Evolutionary conservation across 2,888 invertebrate genomes (phyloP), one percentile per base, ranked within the genome.

Genomic region (Eustalomyia histrio): DNA sequence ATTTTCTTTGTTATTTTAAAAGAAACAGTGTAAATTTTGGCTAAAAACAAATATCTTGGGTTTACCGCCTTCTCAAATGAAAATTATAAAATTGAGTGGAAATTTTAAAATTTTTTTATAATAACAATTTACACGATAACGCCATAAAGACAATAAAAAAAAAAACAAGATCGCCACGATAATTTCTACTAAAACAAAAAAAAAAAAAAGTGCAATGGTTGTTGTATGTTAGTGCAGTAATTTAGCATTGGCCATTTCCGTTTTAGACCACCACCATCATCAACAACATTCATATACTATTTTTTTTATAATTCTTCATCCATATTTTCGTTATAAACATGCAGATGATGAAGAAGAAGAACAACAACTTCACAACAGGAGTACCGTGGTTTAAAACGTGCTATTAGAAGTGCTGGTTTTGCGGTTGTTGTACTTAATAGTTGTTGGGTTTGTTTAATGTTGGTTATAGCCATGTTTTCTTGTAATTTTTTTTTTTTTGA

Each of bases 121-220:
- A 79, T 68, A 79, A 79, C 39, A 74, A 79, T 79, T 79, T 74
- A 64, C 73, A 79, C 74, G 79, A 64, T 69, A 75, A 69, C 69
- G 64, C 65, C 64, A 68, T 79, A 67, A 67, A 63, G 21, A 21
- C 2, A 21, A 21, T 3, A 21, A 21, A 21, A 21, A 21, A 21
- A 21, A 21, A 21, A 21, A 21, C 21, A 74, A 64, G 68, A 69
- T 55, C 47, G 35, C 69, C 63, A 69, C 69, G 24, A 58, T 35
- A 52, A 60, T 63, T 43, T 14, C 5, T 21, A 68, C 10, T 52
- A 2, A 1, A 43, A 14, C 61, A 52, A 35, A 67, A 24, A 17
- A 64, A 52, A 35, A 67, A 24, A 17, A 64, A 29, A 52, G 14
- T 43, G 52, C 58, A 65, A 67, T 60, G 12, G 67, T 67, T 50